A percentile compares a stretch with the other conserved stretches of the same genome.
Conservation (phyloP, 2,797 vertebrate species). For the Channallabes apus region DNA sequence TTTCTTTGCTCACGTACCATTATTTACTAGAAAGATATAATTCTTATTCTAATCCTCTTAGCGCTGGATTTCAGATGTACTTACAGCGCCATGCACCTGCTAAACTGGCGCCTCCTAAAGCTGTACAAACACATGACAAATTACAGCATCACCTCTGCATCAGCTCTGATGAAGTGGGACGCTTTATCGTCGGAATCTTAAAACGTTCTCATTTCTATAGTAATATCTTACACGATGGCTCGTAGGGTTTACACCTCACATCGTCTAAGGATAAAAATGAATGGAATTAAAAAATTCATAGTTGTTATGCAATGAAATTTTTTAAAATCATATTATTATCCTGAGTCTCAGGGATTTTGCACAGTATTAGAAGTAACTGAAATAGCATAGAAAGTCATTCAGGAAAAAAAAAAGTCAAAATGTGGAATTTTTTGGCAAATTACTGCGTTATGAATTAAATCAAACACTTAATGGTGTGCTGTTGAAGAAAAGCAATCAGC, state of each 20-base stretch:
- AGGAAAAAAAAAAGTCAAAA: background rate
- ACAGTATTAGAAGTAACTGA: background rate
- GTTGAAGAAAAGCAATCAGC: background rate
- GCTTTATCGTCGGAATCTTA: background rate
- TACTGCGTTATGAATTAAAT: background rate
- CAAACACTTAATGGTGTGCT: background rate
- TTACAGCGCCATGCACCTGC: conserved; percentile 81
- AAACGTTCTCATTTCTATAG: background rate
- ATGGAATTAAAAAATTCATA: background rate
- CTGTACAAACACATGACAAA: conserved; percentile 73
- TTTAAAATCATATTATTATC: background rate
- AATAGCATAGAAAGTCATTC: background rate
- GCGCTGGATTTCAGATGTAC: conserved; percentile 81
- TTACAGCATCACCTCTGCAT: conserved; percentile 28
- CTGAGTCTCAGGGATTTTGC: background rate
- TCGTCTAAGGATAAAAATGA: background rate
- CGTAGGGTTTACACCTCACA: background rate
- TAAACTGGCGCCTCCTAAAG: conserved; percentile 81
- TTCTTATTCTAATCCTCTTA: conserved; percentile 84
- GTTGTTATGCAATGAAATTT: background rate
- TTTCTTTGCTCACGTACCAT: conserved; percentile 67
- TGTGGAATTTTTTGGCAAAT: background rate
- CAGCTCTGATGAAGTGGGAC: background rate
- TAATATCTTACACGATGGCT: background rate
- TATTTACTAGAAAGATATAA: conserved; percentile 83